Conservation (phyloP, 2,888 invertebrate genomes). For the Erebia palarica region DNA sequence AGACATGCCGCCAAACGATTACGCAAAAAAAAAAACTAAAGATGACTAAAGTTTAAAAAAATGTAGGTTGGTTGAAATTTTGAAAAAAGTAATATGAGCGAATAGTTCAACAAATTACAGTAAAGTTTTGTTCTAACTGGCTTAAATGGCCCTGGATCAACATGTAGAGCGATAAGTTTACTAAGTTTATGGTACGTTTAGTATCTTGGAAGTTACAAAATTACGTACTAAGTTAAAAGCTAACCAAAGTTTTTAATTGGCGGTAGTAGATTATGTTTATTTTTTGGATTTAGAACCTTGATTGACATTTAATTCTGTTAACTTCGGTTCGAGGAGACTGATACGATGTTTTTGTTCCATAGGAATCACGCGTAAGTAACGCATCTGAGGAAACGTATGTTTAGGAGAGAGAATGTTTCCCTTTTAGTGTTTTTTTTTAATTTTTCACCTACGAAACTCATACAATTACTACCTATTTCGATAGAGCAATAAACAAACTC, state of each 20-base stretch:
- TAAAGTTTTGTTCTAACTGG: not conserved
- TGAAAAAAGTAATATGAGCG: not conserved
- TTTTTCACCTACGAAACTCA: constrained; percentile 27
- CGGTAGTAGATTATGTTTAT: not conserved
- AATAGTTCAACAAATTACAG: not conserved
- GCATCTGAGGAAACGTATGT: constrained; percentile 62
- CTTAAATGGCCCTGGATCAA: not conserved
- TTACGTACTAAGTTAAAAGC: not conserved
- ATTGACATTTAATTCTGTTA: constrained; percentile 48
- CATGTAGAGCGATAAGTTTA: not conserved
- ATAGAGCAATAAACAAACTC: constrained; percentile 24
- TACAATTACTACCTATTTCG: constrained; percentile 30
- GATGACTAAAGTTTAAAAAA: not conserved
- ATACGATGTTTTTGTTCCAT: constrained; percentile 77
- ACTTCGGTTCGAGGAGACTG: constrained; percentile 61
- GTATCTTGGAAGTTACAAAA: not conserved
- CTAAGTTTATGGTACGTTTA: not conserved
- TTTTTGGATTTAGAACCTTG: constrained; percentile 34
- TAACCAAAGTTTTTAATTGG: not conserved
- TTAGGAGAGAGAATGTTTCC: constrained; percentile 65
- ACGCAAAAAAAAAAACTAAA: too few relatives aligned
- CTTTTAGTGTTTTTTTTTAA: constrained; percentile 57
- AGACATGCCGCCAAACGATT: too few relatives aligned
- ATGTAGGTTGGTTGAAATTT: not conserved
- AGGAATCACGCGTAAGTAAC: constrained; percentile 83